Base-by-base conservation (phyloP, 1,140 invertebrate species). In the Brachionus rubens region DNA sequence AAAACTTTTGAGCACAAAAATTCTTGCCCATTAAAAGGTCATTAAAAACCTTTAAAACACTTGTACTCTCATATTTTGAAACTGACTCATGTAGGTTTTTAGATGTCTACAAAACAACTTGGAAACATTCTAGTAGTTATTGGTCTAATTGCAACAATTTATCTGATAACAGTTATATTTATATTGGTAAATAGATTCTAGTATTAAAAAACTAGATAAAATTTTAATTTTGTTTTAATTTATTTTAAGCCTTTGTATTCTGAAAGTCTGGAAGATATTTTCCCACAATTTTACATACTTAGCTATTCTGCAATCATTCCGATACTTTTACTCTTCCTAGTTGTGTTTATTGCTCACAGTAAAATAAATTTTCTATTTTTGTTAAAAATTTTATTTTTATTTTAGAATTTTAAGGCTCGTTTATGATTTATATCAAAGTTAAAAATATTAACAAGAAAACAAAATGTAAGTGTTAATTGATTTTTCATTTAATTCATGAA, bases 151-250 rank as follows among this genome's bases (percentile, higher is more conserved):
- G 40, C 36, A 26, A 41, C 24, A n/a, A 26, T 65, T 43, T 65
- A 43, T 65, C 14, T 65, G 16, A 5, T 65, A 43, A 43, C 36
- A 43, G 40, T 65, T 4, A 41, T 41, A 24, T 14, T 65, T 26
- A 43, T 65, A 10, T 43, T 65, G 59, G 59, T 65, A 65, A 65
- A 43, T 43, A 46, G 14, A 46, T 65, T 65, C 59, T 65, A 65
- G 59, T 0, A 65, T 43, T 65, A 65, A 65, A 43, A 43, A 65
- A 43, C 59, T 65, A 65, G 59, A 65, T 24, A 14, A 5, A 0
- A 14, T 14, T 43, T 26, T 46, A 24, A 19, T 65, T 46, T 40
- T 43, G 10, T 43, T 14, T n/a, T 36, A 4, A n/a, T 65, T 24
- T 19, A 14, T 43, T 65, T 65, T 43, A 65, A 65, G 59, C 59